Base-by-base conservation (phyloP, 2,797 vertebrate species). In the Taenioides sp. region DNA sequence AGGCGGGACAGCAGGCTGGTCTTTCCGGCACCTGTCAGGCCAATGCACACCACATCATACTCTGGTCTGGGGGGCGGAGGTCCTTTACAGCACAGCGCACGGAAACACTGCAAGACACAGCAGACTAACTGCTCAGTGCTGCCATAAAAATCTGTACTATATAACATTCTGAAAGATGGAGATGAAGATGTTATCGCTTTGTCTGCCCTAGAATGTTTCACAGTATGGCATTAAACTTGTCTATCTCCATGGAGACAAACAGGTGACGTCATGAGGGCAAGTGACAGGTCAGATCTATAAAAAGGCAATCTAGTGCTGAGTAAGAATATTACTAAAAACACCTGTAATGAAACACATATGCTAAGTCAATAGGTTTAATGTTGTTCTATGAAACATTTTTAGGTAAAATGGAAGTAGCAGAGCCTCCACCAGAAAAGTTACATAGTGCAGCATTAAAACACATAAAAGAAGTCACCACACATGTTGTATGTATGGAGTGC, bases 41-140 rank as follows among this genome's bases (percentile, higher is more conserved):
- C 98, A 84, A 99, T 98, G 90, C 98, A 99, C 83, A 99, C 97
- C 86, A 99, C 95, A 77, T 99, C 98, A 89, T 98, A 99, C 75
- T 99, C 98, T 20, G 97, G 96, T 90, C 97, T 93, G 2, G 96
- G 96, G 2, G 96, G 95, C 0, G 96, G 96, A 0, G 98, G 96
- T 88, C 95, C 96, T 92, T 97, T 99, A 96, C 98, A 99, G 95
- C 98, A 99, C 90, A 99, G 92, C 55, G 95, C 96, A 94, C 97
- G 94, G 85, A 98, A 98, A 98, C 98, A 99, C 98, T 99, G 90
- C n/a, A 50, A 69, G 82, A 85, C 5, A 77, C 71, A 82, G 62
- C 57, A 83, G 20, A 55, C 72, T 7, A 79, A 58, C 11, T 27
- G 12, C 7, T 17, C 22, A 16, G 2, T 23, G 17, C 22, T 43